Percentiles rank a stretch among this genome's conserved stretches.
phyloP scores from a whole-genome alignment of 2,113 vertebrate genomes.

The Rhizomys pruinosus region DNA sequence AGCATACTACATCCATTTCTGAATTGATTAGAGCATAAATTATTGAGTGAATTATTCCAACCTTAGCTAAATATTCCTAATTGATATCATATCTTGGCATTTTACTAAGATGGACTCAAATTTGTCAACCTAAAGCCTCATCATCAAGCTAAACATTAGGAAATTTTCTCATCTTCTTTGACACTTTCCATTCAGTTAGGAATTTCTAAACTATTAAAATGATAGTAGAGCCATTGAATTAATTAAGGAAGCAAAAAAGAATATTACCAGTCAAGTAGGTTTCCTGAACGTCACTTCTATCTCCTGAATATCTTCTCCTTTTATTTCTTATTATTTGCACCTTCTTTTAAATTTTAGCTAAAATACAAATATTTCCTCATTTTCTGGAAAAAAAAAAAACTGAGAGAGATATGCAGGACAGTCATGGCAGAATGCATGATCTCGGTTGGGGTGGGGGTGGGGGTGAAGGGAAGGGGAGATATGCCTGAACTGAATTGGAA shows the following conservation, averaged over 20 bases:
- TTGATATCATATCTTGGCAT: conserved; percentile 73
- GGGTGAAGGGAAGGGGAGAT: no score
- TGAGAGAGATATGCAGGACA: no score
- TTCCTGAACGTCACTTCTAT: background rate
- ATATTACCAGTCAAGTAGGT: conserved; percentile 42
- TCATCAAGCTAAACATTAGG: conserved; percentile 52
- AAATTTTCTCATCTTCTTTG: conserved; percentile 62
- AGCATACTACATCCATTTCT: background rate
- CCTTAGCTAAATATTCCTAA: conserved; percentile 72
- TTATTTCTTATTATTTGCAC: background rate
- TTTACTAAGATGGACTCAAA: conserved; percentile 73
- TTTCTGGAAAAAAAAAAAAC: no score
- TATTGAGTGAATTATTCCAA: conserved; percentile 65
- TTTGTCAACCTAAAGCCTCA: conserved; percentile 66
- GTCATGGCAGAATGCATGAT: no score
- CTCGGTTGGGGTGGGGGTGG: no score
- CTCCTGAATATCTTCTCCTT: background rate
- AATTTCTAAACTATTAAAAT: conserved; percentile 74
- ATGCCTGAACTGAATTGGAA: no score
- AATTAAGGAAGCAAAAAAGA: conserved; percentile 66
- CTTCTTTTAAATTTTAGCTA: background rate
- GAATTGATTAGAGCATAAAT: conserved; percentile 55
- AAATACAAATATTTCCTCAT: background rate
- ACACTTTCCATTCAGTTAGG: conserved; percentile 40
- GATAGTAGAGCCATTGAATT: conserved; percentile 48